Conservation (phyloP, 2,797 vertebrate genomes). For the Cheirogaleus major region DNA sequence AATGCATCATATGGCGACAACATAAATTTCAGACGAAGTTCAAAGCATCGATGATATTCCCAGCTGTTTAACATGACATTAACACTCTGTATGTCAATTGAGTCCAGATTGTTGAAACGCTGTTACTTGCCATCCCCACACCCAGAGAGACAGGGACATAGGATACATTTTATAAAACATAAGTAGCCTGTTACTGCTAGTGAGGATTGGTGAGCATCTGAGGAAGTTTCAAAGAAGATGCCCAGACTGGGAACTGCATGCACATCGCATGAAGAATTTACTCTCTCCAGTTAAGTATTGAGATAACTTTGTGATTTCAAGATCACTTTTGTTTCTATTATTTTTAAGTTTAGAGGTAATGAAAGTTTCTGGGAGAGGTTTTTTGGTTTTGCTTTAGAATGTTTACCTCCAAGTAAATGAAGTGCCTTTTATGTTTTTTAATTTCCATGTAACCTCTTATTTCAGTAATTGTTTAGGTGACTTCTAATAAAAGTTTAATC, state of each 20-base stretch:
- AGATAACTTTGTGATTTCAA: background rate
- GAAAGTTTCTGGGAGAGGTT: background rate
- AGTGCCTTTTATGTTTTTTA: background rate
- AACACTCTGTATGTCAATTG: background rate
- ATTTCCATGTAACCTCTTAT: conserved; percentile 13
- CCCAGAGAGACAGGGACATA: background rate
- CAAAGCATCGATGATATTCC: background rate
- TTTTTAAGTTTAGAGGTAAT: conserved; percentile 25
- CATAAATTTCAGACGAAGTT: conserved; percentile 37
- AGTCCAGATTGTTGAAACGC: background rate
- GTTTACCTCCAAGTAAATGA: conserved; percentile 24
- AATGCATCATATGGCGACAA: background rate
- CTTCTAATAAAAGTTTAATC: conserved; percentile 39
- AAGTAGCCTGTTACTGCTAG: background rate
- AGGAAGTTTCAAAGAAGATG: background rate
- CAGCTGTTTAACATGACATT: background rate
- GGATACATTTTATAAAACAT: conserved; percentile 16
- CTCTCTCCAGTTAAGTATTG: background rate
- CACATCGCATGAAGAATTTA: background rate
- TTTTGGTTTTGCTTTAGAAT: conserved; percentile 50
- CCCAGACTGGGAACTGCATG: background rate
- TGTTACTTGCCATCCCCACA: background rate
- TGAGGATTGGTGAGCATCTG: conserved; percentile 28
- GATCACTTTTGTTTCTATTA: background rate
- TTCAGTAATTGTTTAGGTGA: conserved; percentile 41